phyloP scores from a whole-genome alignment of 2,797 vertebrate species.

The Clarias pachynema region DNA sequence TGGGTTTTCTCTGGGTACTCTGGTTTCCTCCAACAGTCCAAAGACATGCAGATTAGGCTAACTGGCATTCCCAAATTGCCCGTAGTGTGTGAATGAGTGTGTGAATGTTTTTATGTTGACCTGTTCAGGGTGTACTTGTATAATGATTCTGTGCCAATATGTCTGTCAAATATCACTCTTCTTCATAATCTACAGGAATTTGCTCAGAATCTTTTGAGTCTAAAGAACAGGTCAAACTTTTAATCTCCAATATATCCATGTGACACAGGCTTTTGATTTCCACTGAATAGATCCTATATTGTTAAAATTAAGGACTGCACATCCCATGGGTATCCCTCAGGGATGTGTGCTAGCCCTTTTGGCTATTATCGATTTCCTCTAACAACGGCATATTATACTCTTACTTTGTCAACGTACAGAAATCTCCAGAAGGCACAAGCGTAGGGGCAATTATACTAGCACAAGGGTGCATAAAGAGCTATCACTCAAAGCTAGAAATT shows the following conservation, averaged over 20 bases:
- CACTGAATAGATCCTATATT: conserved; percentile 16
- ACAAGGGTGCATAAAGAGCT: conserved; percentile 8
- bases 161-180: neutral
- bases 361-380: conserved; percentile 32
- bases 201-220: neutral
- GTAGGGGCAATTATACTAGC: conserved; percentile 28
- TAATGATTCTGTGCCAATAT: neutral
- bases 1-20: no score
- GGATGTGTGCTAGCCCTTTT: conserved; percentile 18
- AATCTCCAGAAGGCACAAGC: conserved; percentile 6
- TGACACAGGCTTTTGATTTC: conserved; percentile 17
- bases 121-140: neutral
- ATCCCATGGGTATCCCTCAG: conserved; percentile 23
- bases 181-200: conserved; percentile 10
- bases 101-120: no score
- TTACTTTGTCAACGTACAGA: conserved; percentile 17
- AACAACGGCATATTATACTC: conserved; percentile 16
- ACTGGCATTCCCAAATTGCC: no score
- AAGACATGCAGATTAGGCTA: no score
- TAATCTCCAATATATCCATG: conserved; percentile 16
- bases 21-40: no score
- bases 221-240: conserved; percentile 8
- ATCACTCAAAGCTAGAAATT: conserved; percentile 6
- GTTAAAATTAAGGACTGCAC: conserved; percentile 18
- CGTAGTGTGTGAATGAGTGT: no score